Conservation (phyloP, 2,113 vertebrate genomes). For the Chelonoidis abingdonii region DNA sequence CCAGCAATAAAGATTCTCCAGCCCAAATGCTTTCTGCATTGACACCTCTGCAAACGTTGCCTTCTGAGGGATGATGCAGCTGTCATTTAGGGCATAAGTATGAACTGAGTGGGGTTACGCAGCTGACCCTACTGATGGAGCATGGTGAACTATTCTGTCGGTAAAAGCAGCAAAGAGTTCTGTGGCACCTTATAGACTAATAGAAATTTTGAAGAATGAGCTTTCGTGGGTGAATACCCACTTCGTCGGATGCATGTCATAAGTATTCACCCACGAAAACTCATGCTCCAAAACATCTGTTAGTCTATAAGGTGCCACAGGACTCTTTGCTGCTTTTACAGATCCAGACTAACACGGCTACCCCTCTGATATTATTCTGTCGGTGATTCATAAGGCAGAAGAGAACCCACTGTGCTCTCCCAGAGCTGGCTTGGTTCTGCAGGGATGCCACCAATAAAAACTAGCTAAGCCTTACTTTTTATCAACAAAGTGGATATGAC, state of each 20-base stretch:
- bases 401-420: background rate
- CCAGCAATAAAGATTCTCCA: background rate
- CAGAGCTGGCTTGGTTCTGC: background rate
- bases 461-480: background rate
- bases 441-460: background rate
- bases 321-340: too few species aligned
- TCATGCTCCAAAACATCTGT: too few species aligned
- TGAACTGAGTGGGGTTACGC: background rate
- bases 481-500: background rate
- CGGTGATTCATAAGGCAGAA: background rate
- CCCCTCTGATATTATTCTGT: too few species aligned
- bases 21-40: background rate
- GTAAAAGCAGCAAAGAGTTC: too few species aligned
- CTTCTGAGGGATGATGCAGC: background rate
- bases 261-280: too few species aligned
- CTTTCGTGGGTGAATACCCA: too few species aligned
- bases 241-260: too few species aligned
- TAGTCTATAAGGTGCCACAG: too few species aligned
- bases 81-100: background rate
- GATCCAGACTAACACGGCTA: too few species aligned
- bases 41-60: background rate
- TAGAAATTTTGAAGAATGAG: too few species aligned
- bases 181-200: too few species aligned
- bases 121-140: background rate
- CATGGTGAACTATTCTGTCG: background rate